Evolutionary conservation across 2,113 vertebrate species (phyloP).

Genomic region (Ginglymostoma cirratum): DNA sequence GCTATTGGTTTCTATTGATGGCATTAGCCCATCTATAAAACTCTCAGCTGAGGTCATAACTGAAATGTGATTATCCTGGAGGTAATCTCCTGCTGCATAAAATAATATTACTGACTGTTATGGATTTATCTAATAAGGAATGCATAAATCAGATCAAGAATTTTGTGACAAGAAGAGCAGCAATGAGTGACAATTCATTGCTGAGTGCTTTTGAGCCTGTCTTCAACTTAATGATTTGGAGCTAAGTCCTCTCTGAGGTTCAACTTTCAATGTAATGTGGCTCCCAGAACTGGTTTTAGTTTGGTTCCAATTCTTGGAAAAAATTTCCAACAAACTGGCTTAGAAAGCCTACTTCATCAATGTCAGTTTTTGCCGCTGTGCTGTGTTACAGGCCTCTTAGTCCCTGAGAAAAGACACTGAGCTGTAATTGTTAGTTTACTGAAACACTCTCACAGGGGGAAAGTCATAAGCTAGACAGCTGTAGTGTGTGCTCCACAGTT

Average conservation of each 20-base stretch:
- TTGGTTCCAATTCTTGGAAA: neutral
- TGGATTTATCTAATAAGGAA: conserved; percentile 21
- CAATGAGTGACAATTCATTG: conserved; percentile 14
- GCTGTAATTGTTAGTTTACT: neutral
- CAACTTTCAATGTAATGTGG: neutral
- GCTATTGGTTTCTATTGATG: neutral
- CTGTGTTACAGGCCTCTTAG: neutral
- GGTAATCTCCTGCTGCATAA: conserved; percentile 9
- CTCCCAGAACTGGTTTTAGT: neutral
- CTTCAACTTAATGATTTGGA: neutral
- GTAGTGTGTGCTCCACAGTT: neutral
- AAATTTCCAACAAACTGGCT: neutral
- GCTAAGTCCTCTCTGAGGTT: neutral
- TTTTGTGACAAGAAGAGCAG: neutral
- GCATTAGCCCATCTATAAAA: neutral
- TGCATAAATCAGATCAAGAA: neutral
- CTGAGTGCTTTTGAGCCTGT: neutral
- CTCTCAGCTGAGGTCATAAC: neutral
- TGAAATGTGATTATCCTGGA: conserved; percentile 23
- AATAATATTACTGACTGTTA: neutral
- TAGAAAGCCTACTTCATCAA: neutral
- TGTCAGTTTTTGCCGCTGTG: neutral
- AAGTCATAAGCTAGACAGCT: neutral
- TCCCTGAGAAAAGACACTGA: neutral
- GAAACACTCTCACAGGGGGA: neutral